phyloP scores from a whole-genome alignment of 1,140 invertebrate species.

The Ganaspis sp. region DNA sequence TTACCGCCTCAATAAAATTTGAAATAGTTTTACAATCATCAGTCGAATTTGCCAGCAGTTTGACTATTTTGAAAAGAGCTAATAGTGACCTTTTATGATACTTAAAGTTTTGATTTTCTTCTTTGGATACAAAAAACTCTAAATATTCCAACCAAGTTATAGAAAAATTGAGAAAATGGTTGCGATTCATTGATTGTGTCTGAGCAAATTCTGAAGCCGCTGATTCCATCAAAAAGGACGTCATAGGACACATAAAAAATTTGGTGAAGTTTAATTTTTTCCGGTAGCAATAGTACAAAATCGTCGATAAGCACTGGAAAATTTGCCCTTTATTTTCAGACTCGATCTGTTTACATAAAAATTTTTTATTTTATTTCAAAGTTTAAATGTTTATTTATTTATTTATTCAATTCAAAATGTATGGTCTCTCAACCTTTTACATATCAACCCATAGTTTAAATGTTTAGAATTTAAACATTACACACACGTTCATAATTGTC shows the following conservation, averaged over 20 bases:
- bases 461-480: no score
- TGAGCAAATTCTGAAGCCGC: not conserved
- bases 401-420: no score
- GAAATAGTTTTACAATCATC: not conserved
- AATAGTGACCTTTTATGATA: no score
- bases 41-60: not conserved
- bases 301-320: not conserved
- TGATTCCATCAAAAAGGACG: not conserved
- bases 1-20: not conserved
- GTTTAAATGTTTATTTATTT: no score
- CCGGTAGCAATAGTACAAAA: not conserved
- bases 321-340: not conserved
- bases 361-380: not conserved
- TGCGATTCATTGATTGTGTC: not conserved
- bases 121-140: not conserved
- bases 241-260: conserved; percentile 4
- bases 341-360: not conserved
- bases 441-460: no score
- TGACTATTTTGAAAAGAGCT: no score
- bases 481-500: no score
- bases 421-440: no score
- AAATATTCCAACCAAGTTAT: conserved; percentile 3
- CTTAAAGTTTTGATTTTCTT: not conserved
- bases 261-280: not conserved
- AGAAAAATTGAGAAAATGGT: not conserved